Evolutionary conservation across 2,888 invertebrate genomes (phyloP).

Genomic region (Heliconius sara): DNA sequence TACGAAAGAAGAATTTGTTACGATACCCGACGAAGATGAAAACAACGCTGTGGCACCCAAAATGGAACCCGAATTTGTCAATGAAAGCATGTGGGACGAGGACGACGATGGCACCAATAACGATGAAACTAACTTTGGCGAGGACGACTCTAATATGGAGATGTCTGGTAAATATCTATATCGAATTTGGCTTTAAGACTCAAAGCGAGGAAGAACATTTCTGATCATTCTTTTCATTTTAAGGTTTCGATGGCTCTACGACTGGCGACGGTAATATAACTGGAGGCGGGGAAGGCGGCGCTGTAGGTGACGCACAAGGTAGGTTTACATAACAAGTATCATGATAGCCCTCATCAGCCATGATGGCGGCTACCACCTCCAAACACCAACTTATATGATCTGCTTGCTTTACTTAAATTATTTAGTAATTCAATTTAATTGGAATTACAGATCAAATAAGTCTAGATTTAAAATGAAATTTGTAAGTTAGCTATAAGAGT

Average conservation of each 20-base stretch:
- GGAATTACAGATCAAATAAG: slow-evolving; percentile 51
- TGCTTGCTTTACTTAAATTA: neutral
- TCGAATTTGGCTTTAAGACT: no score
- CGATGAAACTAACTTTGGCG: slow-evolving; percentile 86
- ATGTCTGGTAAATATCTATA: slow-evolving; percentile 76
- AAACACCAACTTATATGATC: slow-evolving; percentile 50
- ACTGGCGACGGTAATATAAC: slow-evolving; percentile 81
- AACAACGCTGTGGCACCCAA: slow-evolving; percentile 85
- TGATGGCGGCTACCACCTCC: slow-evolving; percentile 44
- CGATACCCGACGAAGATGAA: slow-evolving; percentile 82
- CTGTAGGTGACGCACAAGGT: slow-evolving; percentile 84
- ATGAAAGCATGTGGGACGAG: slow-evolving; percentile 84
- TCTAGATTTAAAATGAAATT: slow-evolving; percentile 75
- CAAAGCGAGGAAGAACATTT: no score
- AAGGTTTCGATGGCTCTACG: slow-evolving; percentile 81
- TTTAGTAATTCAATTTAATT: neutral
- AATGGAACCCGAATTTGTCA: slow-evolving; percentile 87
- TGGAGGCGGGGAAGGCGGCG: slow-evolving; percentile 80
- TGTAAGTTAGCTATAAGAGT: slow-evolving; percentile 65
- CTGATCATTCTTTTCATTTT: neutral
- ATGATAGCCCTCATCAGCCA: slow-evolving; percentile 47
- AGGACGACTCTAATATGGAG: slow-evolving; percentile 87
- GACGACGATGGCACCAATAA: slow-evolving; percentile 86
- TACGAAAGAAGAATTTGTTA: slow-evolving; percentile 81
- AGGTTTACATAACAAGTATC: slow-evolving; percentile 67